Base-by-base conservation (phyloP, 1,140 invertebrate genomes). In the Probaryconus sp. region DNA sequence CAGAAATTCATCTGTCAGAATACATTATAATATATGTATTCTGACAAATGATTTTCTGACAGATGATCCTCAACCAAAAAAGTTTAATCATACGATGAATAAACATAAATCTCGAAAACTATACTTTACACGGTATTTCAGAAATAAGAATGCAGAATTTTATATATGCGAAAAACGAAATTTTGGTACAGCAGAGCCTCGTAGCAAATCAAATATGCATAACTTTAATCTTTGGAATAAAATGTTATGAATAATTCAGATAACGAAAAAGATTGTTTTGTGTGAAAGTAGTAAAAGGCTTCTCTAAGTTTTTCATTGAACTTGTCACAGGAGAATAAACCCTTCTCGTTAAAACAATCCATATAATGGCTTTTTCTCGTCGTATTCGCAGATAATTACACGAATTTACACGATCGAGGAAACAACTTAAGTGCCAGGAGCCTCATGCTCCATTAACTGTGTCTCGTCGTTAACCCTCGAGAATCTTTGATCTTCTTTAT, bases 301-400 rank as follows among this genome's bases (percentile, higher is more conserved):
- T 51, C 30, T 45, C 33, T 28, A 63, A 56, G 47, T 71, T 40
- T 76, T 70, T 55, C 35, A 68, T 71, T 64, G 63, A 53, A 68
- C 35, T 58, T 51, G 55, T 55, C 63, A 37, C 33, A 20, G 30
- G 9, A 45, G 20, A 64, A 35, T 50, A 65, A 67, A 18, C 5
- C 35, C 5, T 24, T 37, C 56, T 71, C 74, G 63, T 76, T 68
- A 76, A 76, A 72, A 76, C 68, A 68, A 71, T 69, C 55, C 61
- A 61, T n/a, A n/a, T 56, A 71, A 76, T 71, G 58, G 74, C 63
- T 64, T 76, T 72, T 68, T 76, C 73, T 70, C 50, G 67, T 71
- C 50, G 63, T 64, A 72, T 68, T 76, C 63, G 63, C 58, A 64
- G 74, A 76, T 72, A 76, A 76, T 76, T 72, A 76, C 64, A 71